Percentiles rank a stretch among this genome's conserved stretches.
These are phyloP conservation scores for Cartodere bifasciata DNA, from an alignment of 2,888 invertebrate genomes.

Conservation along the genomic window DNA sequence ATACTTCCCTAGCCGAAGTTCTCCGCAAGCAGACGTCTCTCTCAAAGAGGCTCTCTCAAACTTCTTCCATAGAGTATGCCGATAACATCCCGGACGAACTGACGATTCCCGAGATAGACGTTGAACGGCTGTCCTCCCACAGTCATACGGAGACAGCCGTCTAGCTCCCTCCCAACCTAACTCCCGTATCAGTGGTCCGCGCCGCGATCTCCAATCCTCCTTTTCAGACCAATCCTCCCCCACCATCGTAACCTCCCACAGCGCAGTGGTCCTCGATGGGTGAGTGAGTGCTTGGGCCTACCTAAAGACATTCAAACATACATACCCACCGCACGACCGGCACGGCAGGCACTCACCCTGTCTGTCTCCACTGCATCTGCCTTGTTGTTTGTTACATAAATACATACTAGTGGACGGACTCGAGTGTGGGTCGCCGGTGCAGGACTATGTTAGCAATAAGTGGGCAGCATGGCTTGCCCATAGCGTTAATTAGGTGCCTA, in stretches of 20 bases:
- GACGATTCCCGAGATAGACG: conserved; percentile 84
- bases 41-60: conserved; percentile 82
- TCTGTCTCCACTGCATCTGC: too few species aligned
- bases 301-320: conserved; percentile 6
- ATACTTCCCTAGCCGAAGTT: conserved; percentile 85
- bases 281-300: conserved; percentile 10
- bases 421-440: too few species aligned
- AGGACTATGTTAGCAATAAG: conserved; percentile 35
- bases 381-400: conserved; percentile 3
- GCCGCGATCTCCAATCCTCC: conserved; percentile 18
- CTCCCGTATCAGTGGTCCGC: conserved; percentile 13
- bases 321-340: conserved; percentile 20
- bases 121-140: conserved; percentile 83
- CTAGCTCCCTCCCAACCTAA: conserved; percentile 38
- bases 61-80: conserved; percentile 85
- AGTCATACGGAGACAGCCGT: conserved; percentile 93
- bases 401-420: conserved; percentile 26
- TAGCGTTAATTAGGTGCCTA: conserved; percentile 36
- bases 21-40: conserved; percentile 88
- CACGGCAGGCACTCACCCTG: conserved; percentile 17
- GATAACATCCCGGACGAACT: conserved; percentile 79
- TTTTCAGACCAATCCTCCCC: conserved; percentile 15
- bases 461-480: conserved; percentile 30
- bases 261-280: too few species aligned
- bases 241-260: too few species aligned